phyloP scores from a whole-genome alignment of 2,888 invertebrate species.

The Dolichomitus sp. region DNA sequence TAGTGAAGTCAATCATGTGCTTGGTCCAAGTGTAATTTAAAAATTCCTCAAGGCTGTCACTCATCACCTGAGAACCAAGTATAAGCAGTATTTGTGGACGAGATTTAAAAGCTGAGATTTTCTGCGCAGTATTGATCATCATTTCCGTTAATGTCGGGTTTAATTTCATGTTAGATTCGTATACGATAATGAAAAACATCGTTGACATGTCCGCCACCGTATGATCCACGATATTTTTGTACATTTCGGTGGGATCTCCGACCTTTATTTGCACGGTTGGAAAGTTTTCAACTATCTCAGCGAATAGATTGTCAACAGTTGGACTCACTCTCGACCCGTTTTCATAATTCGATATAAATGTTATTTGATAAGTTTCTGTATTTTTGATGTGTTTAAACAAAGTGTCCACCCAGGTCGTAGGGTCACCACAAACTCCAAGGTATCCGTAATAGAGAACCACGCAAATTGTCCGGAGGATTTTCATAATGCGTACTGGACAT shows the following conservation, averaged over 20 bases:
- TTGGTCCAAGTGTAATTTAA: conserved; percentile 61
- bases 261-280: neutral
- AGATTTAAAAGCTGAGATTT: conserved; percentile 8
- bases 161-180: neutral
- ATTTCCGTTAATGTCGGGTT: neutral
- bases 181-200: conserved; percentile 37
- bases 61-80: conserved; percentile 7
- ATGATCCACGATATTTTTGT: neutral
- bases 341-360: conserved; percentile 3
- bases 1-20: conserved; percentile 60
- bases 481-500: conserved; percentile 12
- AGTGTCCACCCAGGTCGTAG: conserved; percentile 40
- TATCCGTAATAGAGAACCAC: neutral
- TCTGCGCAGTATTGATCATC: conserved; percentile 37
- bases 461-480: conserved; percentile 2
- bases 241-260: neutral
- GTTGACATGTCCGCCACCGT: neutral
- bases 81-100: conserved; percentile 47
- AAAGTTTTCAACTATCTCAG: conserved; percentile 2
- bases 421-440: neutral
- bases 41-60: conserved; percentile 44
- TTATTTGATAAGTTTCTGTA: conserved; percentile 4
- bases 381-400: conserved; percentile 17
- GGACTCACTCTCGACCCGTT: neutral
- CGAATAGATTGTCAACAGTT: conserved; percentile 21